Evolutionary conservation across 2,888 invertebrate species (phyloP).

Genomic region (Nephrotoma guestfalica): DNA sequence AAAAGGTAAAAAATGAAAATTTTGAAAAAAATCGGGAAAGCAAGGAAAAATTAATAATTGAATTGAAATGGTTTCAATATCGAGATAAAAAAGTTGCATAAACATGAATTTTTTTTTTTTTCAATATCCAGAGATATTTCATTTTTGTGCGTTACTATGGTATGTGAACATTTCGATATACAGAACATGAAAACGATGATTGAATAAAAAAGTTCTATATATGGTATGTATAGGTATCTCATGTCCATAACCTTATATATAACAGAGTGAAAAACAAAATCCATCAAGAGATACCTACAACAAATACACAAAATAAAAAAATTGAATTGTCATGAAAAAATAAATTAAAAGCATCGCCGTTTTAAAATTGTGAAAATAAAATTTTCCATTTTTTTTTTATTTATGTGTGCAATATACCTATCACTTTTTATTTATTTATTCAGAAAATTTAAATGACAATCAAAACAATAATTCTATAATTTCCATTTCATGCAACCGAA

Average conservation of each 20-base stretch:
- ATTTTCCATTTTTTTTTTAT: background rate
- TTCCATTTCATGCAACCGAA: conserved; percentile 1
- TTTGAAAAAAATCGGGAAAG: background rate
- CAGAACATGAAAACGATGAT: background rate
- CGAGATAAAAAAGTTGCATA: background rate
- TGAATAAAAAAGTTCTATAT: background rate
- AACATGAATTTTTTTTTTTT: background rate
- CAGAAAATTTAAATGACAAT: background rate
- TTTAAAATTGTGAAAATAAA: background rate
- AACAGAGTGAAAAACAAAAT: background rate
- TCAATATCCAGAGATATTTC: background rate
- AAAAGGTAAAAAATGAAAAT: background rate
- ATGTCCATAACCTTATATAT: background rate
- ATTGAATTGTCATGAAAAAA: background rate
- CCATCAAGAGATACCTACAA: background rate
- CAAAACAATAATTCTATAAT: conserved; percentile 2
- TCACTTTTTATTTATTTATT: background rate
- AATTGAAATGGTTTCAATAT: background rate
- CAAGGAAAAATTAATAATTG: background rate
- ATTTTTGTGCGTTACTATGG: background rate
- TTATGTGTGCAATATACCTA: background rate
- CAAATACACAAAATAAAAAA: background rate
- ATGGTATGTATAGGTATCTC: background rate
- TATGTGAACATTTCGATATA: background rate
- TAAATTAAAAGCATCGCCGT: background rate